These are phyloP conservation scores for Bursaphelenchus okinawaensis DNA, from an alignment of 2,888 invertebrate genomes.

Conservation along the genomic window DNA sequence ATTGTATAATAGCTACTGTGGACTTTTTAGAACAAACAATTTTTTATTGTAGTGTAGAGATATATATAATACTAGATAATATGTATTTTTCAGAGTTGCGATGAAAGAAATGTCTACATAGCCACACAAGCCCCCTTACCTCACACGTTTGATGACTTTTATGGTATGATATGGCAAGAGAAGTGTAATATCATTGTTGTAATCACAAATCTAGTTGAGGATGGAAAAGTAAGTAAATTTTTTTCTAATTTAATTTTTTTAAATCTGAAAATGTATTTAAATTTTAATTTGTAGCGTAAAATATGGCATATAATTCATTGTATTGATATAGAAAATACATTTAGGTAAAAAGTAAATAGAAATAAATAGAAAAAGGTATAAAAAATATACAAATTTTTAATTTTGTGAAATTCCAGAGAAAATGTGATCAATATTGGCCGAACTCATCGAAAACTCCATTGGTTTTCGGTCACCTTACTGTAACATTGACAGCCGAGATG, in stretches of 20 bases:
- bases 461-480: constrained; percentile 35
- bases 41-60: too few relatives aligned
- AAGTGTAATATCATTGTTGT: constrained; percentile 48
- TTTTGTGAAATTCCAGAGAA: constrained; percentile 42
- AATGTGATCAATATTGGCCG: constrained; percentile 57
- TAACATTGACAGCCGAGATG: constrained; percentile 38
- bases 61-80: too few relatives aligned
- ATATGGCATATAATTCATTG: too few relatives aligned
- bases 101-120: constrained; percentile 47
- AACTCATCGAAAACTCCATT: constrained; percentile 26
- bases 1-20: too few relatives aligned
- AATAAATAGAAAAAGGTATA: too few relatives aligned
- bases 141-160: constrained; percentile 47
- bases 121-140: constrained; percentile 56
- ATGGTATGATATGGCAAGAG: constrained; percentile 53
- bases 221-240: constrained; percentile 35
- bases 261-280: too few relatives aligned
- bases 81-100: constrained; percentile 42
- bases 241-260: neutral
- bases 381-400: neutral
- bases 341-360: too few relatives aligned
- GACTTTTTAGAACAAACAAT: too few relatives aligned
- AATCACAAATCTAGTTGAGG: constrained; percentile 54
- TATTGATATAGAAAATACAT: too few relatives aligned
- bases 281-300: too few relatives aligned